Conservation (phyloP, 2,797 vertebrate species). For the Poeciliopsis paucimaculata region DNA sequence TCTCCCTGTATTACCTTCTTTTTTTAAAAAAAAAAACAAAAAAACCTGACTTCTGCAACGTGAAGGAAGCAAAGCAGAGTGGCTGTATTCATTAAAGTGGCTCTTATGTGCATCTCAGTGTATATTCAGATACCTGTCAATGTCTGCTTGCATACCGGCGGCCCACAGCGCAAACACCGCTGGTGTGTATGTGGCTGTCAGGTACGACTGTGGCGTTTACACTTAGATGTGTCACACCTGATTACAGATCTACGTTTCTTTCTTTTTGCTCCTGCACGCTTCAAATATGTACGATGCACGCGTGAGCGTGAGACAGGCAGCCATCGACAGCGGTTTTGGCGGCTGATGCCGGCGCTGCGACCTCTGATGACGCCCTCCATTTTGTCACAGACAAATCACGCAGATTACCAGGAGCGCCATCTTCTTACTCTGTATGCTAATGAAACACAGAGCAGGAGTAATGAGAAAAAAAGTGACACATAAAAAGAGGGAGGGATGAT, state of each 20-base stretch:
- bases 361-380: conserved; percentile 81
- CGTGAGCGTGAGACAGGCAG: conserved; percentile 64
- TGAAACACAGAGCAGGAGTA: conserved; percentile 67
- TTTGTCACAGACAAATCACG: conserved; percentile 74
- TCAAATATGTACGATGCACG: conserved; percentile 23
- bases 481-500: conserved; percentile 28
- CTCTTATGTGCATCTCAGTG: conserved; percentile 55
- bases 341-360: conserved; percentile 70
- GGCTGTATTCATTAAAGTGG: conserved; percentile 68
- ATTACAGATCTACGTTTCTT: conserved; percentile 73
- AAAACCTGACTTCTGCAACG: conserved; percentile 40
- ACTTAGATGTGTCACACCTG: conserved; percentile 80
- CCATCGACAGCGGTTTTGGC: conserved; percentile 64
- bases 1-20: conserved; percentile 11
- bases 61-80: conserved; percentile 48
- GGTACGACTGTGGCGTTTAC: conserved; percentile 71
- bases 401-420: conserved; percentile 78
- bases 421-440: conserved; percentile 85
- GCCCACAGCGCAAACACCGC: conserved; percentile 47
- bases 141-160: conserved; percentile 57
- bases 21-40: too few relatives aligned
- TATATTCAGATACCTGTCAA: conserved; percentile 71
- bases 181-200: conserved; percentile 70
- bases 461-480: conserved; percentile 73
- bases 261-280: conserved; percentile 25